Conservation (phyloP, 2,888 invertebrate genomes). For the Aphodius granarius region DNA sequence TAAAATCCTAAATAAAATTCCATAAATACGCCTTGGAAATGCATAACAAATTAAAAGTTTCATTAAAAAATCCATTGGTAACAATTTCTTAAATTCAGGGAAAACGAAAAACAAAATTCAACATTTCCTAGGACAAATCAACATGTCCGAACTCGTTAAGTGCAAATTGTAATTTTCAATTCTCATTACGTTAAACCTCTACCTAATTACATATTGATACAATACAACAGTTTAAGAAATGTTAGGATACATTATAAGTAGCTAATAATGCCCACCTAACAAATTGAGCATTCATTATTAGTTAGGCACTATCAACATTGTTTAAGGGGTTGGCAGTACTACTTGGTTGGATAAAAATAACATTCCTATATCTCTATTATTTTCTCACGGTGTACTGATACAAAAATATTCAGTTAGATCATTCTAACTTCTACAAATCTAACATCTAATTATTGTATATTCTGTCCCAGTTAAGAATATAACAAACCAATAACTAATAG, state of each 20-base stretch:
- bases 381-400: background rate
- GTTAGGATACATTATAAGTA: background rate
- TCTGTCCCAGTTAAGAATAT: background rate
- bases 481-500: background rate
- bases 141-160: background rate
- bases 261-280: background rate
- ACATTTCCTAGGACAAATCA: background rate
- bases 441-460: background rate
- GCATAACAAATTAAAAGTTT: background rate
- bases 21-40: background rate
- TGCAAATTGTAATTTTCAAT: background rate
- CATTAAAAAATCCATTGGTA: background rate
- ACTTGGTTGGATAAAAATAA: background rate
- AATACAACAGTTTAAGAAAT: background rate
- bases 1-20: background rate
- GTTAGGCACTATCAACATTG: background rate
- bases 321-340: background rate
- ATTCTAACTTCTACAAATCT: background rate
- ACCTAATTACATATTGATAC: background rate
- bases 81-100: background rate
- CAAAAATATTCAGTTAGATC: background rate
- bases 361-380: background rate
- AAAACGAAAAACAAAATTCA: background rate
- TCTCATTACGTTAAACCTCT: background rate
- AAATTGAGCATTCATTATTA: background rate